A percentile compares a stretch with the other conserved stretches of the same genome.
These are phyloP conservation scores for Melanostoma scalare DNA, from an alignment of 2,888 invertebrate genomes.

Conservation along the genomic window DNA sequence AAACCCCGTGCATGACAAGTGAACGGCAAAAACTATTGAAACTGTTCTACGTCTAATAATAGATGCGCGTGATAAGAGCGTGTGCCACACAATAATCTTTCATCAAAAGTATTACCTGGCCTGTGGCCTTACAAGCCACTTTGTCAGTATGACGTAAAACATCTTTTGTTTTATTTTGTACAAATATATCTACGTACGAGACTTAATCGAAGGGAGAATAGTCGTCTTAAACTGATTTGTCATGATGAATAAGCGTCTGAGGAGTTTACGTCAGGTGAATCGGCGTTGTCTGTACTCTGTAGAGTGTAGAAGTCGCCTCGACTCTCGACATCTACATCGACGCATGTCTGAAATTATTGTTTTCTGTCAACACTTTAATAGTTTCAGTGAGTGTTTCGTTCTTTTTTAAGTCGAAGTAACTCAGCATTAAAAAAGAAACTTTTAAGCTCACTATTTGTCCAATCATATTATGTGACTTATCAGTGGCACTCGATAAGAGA, in stretches of 20 bases:
- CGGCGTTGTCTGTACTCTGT: no score
- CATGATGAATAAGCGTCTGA: no score
- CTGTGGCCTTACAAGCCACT: conserved; percentile 23
- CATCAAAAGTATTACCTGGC: background rate
- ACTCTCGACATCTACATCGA: no score
- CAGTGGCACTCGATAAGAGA: conserved; percentile 38
- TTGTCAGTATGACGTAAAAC: conserved; percentile 9
- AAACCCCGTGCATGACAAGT: conserved; percentile 45
- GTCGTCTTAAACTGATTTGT: no score
- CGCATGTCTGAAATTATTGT: no score
- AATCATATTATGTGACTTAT: conserved; percentile 28
- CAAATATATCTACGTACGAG: no score
- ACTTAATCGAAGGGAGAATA: no score
- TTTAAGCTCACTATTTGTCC: conserved; percentile 11
- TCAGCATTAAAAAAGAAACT: background rate
- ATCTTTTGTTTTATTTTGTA: background rate
- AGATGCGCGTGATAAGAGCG: conserved; percentile 59
- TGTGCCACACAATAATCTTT: background rate
- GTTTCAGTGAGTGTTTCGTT: no score
- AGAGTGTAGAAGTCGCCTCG: no score
- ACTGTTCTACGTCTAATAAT: conserved; percentile 44
- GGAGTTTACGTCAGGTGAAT: no score
- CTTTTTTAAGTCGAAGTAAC: background rate
- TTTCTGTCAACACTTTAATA: no score
- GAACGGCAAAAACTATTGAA: conserved; percentile 47